Conservation (phyloP, 2,888 invertebrate genomes). For the Eumerus sabulonum region DNA sequence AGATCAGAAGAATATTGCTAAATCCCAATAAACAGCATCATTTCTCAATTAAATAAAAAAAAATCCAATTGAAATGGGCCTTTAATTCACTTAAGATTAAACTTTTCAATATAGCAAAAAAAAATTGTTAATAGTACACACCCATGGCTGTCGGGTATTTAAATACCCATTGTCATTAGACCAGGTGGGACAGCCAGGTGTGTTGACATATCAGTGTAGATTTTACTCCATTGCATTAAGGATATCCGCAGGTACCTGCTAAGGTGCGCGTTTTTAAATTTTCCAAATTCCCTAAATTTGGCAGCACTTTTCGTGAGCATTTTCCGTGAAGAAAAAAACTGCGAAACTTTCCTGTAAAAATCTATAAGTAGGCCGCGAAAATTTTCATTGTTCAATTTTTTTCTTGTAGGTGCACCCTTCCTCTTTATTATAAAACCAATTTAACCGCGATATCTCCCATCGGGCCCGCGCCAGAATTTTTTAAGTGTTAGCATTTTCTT, state of each 20-base stretch:
- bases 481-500: constrained; percentile 1
- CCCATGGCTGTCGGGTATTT: constrained; percentile 10
- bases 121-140: constrained; percentile 9
- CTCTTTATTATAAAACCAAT: no score
- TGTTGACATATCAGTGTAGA: not conserved
- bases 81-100: constrained; percentile 11
- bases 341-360: not conserved
- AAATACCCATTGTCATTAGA: constrained; percentile 4
- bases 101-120: constrained; percentile 13
- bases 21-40: constrained; percentile 4
- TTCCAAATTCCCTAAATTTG: constrained; percentile 3
- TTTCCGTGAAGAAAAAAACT: constrained; percentile 11
- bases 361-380: constrained; percentile 1
- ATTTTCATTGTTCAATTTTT: constrained; percentile 3
- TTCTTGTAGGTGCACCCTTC: not conserved
- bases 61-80: constrained; percentile 5
- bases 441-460: no score
- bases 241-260: not conserved
- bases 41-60: constrained; percentile 13
- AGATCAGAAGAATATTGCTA: constrained; percentile 3
- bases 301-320: constrained; percentile 10
- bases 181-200: constrained; percentile 1
- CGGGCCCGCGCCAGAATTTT: constrained; percentile 3
- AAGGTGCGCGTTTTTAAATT: constrained; percentile 2
- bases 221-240: constrained; percentile 3